A percentile compares a stretch with the other conserved stretches of the same genome.
Conservation (phyloP, 2,888 invertebrate genomes). For the Agrilus cyanescens region DNA sequence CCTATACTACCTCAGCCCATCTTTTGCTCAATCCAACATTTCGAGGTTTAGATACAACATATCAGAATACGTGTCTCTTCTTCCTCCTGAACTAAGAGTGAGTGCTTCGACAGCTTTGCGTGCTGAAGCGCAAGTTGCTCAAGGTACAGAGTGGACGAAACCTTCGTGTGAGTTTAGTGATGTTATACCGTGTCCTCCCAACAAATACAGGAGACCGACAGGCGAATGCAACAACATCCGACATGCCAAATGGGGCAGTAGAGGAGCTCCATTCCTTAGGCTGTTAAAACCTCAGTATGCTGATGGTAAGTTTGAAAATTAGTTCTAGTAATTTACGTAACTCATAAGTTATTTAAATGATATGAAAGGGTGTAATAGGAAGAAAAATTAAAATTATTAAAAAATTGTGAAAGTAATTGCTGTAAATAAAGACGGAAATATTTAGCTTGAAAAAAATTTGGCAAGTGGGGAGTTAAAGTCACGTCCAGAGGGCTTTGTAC, state of each 20-base stretch:
- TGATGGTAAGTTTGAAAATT: constrained; percentile 46
- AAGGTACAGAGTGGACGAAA: constrained; percentile 19
- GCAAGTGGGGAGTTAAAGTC: too few species aligned
- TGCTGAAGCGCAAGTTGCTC: constrained; percentile 19
- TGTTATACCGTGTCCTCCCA: constrained; percentile 60
- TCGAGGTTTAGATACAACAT: constrained; percentile 22
- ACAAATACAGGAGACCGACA: constrained; percentile 68
- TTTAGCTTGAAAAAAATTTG: too few species aligned
- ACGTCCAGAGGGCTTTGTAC: too few species aligned
- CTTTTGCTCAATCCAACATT: constrained; percentile 1
- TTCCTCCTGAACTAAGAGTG: constrained; percentile 29
- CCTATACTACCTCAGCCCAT: background rate
- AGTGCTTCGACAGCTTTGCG: constrained; percentile 27
- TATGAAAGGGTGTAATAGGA: too few species aligned
- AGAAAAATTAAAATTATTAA: too few species aligned
- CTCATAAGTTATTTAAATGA: too few species aligned
- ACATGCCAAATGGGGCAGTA: constrained; percentile 71
- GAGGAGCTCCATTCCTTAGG: constrained; percentile 66
- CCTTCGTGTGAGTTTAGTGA: constrained; percentile 33
- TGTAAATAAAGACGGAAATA: too few species aligned
- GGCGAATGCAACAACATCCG: constrained; percentile 85
- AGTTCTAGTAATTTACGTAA: background rate
- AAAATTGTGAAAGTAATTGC: too few species aligned
- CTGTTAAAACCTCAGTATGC: constrained; percentile 60
- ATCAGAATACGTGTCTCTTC: constrained; percentile 26